Evolutionary conservation across 2,888 invertebrate genomes (phyloP).

Genomic region (Andricus quercusramuli): DNA sequence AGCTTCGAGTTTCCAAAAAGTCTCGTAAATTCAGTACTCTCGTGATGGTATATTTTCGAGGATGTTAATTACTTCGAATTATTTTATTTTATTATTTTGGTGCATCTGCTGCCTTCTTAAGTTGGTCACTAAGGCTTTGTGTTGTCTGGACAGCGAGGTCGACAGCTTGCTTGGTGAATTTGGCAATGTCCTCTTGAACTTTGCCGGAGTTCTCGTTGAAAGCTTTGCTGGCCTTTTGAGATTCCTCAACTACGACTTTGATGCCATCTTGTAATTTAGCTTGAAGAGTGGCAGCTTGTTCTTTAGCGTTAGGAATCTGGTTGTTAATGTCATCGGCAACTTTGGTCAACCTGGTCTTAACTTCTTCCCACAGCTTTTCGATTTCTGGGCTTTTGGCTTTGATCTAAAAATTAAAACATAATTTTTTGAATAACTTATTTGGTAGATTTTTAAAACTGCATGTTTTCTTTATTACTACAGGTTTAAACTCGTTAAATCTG

Average conservation of each 20-base stretch:
- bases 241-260: constrained; percentile 67
- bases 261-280: constrained; percentile 71
- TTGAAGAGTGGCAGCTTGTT: constrained; percentile 69
- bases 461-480: too few relatives aligned
- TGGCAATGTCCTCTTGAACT: constrained; percentile 70
- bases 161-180: constrained; percentile 71
- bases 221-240: constrained; percentile 68
- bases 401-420: constrained; percentile 63
- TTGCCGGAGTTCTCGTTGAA: constrained; percentile 67
- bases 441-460: neutral
- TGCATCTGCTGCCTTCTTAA: constrained; percentile 62
- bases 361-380: constrained; percentile 66
- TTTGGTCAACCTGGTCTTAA: constrained; percentile 67
- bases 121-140: constrained; percentile 68
- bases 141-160: constrained; percentile 71
- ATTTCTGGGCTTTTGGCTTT: constrained; percentile 73
- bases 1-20: neutral
- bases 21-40: neutral
- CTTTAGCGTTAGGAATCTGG: constrained; percentile 70
- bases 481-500: too few relatives aligned
- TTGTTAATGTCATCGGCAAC: constrained; percentile 68
- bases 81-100: constrained; percentile 16
- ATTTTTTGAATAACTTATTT: neutral
- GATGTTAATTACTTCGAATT: neutral
- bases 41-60: neutral